Evolutionary conservation across 37 sponge, comb jelly and placozoan genomes (phyloP).

Genomic region (Ephydatia muelleri): DNA sequence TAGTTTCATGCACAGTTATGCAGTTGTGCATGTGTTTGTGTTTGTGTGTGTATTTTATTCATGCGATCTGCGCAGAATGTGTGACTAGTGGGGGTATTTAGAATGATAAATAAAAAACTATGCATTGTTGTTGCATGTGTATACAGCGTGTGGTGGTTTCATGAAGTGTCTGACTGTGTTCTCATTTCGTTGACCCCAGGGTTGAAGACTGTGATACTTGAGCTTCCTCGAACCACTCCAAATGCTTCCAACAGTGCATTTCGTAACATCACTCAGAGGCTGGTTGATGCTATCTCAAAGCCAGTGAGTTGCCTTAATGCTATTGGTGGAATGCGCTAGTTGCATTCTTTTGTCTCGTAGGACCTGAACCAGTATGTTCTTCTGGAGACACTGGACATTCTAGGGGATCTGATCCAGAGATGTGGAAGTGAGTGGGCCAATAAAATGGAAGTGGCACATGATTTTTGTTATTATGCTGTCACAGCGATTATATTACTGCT

Average conservation of each 20-base stretch:
- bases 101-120: no score
- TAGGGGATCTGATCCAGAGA: slow-evolving; percentile 85
- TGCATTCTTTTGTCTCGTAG: slow-evolving; percentile 19
- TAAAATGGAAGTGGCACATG: neutral
- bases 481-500: no score
- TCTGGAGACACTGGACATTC: slow-evolving; percentile 92
- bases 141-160: neutral
- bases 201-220: slow-evolving; percentile 93
- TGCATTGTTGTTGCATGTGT: no score
- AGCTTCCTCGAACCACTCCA: slow-evolving; percentile 66
- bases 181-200: slow-evolving; percentile 28
- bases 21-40: neutral
- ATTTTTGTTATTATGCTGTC: no score
- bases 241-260: slow-evolving; percentile 58
- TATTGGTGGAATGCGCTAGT: neutral
- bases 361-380: slow-evolving; percentile 82
- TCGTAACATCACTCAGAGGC: slow-evolving; percentile 66
- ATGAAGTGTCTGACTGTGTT: neutral
- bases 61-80: no score
- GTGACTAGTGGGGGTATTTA: no score
- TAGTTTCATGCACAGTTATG: no score
- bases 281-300: slow-evolving; percentile 68
- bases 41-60: neutral
- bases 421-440: slow-evolving; percentile 66
- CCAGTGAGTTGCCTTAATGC: slow-evolving; percentile 42